These are phyloP conservation scores for Parus major DNA, from an alignment of 2,113 vertebrate species.

Conservation along the genomic window DNA sequence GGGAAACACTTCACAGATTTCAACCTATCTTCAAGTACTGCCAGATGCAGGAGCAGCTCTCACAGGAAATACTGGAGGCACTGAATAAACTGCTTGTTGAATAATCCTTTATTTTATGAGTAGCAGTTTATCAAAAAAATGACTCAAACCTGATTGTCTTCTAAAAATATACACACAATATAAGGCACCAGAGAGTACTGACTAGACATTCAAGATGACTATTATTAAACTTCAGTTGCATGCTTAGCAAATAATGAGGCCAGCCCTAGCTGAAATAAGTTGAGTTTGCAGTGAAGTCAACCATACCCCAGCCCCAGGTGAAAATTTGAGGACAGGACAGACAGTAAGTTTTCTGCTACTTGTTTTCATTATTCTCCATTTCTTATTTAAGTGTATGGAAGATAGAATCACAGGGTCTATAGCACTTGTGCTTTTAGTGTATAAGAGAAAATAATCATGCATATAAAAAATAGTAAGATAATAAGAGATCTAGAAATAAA, in stretches of 20 bases:
- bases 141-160: background rate
- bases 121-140: background rate
- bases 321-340: background rate
- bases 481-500: background rate
- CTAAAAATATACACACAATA: background rate
- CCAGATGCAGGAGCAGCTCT: background rate
- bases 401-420: background rate
- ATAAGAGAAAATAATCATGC: background rate
- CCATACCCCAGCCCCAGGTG: background rate
- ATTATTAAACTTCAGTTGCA: background rate
- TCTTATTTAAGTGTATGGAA: background rate
- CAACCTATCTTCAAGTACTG: background rate
- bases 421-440: background rate
- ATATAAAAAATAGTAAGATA: background rate
- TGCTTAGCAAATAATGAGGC: background rate
- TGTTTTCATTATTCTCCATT: background rate
- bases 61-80: background rate
- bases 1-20: background rate
- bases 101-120: background rate
- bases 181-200: background rate
- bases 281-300: background rate
- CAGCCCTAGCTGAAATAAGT: background rate
- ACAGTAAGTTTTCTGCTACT: background rate
- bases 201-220: background rate
- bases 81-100: background rate